phyloP scores from a whole-genome alignment of 2,888 invertebrate genomes.

The Zygaena filipendulae region DNA sequence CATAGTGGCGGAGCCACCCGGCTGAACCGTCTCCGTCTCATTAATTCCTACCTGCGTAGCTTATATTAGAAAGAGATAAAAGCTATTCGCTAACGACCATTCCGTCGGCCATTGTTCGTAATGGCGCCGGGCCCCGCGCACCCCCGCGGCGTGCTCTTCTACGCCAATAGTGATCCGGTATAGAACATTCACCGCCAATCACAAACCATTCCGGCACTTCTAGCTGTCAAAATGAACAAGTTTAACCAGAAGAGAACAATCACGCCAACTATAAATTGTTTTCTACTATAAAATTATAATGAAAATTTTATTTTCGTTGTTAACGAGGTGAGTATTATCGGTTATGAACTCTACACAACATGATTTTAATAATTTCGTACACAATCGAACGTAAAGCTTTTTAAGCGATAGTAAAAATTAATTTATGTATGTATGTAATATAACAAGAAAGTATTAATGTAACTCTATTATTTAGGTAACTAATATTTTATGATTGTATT shows the following conservation, averaged over 20 bases:
- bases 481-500: too few relatives aligned
- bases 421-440: too few relatives aligned
- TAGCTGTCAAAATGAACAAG: slow-evolving; percentile 64
- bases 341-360: slow-evolving; percentile 8
- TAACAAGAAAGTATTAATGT: too few relatives aligned
- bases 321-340: too few relatives aligned
- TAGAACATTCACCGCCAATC: slow-evolving; percentile 69
- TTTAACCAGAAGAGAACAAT: slow-evolving; percentile 47
- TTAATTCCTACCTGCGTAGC: slow-evolving; percentile 67
- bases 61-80: slow-evolving; percentile 69
- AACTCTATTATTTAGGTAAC: too few relatives aligned
- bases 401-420: too few relatives aligned
- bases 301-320: too few relatives aligned
- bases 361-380: too few relatives aligned
- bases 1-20: slow-evolving; percentile 35
- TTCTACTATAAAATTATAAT: too few relatives aligned
- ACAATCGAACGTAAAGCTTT: too few relatives aligned
- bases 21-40: slow-evolving; percentile 63
- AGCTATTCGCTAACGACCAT: slow-evolving; percentile 67
- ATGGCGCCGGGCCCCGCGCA: slow-evolving; percentile 59
- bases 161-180: slow-evolving; percentile 67
- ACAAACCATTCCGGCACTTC: slow-evolving; percentile 68
- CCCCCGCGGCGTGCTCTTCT: slow-evolving; percentile 47
- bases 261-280: too few relatives aligned
- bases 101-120: slow-evolving; percentile 65